A percentile compares a stretch with the other conserved stretches of the same genome.
These are phyloP conservation scores for Drosophila virilis DNA, from an alignment of 1,140 invertebrate species.

Conservation along the genomic window DNA sequence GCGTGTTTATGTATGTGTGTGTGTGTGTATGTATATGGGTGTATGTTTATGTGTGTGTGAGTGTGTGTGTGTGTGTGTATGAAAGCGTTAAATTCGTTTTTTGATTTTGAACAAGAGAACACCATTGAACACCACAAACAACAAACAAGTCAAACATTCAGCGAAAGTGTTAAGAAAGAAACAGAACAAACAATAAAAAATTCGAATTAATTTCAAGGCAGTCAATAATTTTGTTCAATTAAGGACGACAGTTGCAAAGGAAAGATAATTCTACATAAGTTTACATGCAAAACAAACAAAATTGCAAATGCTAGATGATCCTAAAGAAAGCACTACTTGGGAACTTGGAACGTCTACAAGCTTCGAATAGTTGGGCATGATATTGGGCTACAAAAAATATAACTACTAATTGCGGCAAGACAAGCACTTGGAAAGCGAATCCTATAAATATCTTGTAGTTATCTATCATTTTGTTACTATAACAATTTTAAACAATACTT, in stretches of 20 bases:
- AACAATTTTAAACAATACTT: no score
- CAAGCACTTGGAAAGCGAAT: no score
- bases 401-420: no score
- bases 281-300: conserved; percentile 3
- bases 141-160: conserved; percentile 82
- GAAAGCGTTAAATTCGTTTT: conserved; percentile 72
- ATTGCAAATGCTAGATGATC: background rate
- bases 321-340: background rate
- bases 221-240: conserved; percentile 41
- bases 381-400: no score
- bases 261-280: conserved; percentile 10
- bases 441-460: no score
- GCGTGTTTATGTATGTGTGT: conserved; percentile 37
- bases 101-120: conserved; percentile 53
- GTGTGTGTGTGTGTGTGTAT: conserved; percentile 65
- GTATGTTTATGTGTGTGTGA: conserved; percentile 31
- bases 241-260: conserved; percentile 12
- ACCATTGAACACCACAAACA: conserved; percentile 80
- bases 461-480: no score
- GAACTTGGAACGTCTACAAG: background rate
- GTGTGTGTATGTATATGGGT: conserved; percentile 25
- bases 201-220: conserved; percentile 68
- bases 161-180: conserved; percentile 66
- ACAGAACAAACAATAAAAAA: conserved; percentile 62
- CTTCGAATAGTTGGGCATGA: background rate